Conservation (phyloP, 1,140 invertebrate species). For the Lutraria rhynchaena region DNA sequence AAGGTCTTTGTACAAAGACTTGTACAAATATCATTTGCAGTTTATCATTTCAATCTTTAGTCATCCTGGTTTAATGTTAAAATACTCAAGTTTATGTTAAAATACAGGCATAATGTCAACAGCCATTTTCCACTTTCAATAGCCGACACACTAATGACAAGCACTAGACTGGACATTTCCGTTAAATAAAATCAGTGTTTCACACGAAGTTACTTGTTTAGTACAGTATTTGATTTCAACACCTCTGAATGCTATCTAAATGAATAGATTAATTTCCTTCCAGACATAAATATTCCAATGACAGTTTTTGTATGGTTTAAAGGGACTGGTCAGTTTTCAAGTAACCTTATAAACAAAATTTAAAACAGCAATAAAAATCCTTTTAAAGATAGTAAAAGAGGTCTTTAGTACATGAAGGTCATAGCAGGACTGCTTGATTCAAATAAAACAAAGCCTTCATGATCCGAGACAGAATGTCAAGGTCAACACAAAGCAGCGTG, state of each 20-base stretch:
- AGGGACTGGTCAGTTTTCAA: too few species aligned
- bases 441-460: too few species aligned
- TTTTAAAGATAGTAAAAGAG: too few species aligned
- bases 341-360: too few species aligned
- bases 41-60: constrained; percentile 32
- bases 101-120: constrained; percentile 27
- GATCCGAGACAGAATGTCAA: too few species aligned
- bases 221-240: constrained; percentile 19
- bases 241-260: neutral
- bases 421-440: too few species aligned
- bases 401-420: too few species aligned
- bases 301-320: too few species aligned
- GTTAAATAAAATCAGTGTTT: constrained; percentile 12
- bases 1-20: constrained; percentile 24
- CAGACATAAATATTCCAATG: too few species aligned
- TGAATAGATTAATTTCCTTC: too few species aligned
- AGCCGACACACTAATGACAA: constrained; percentile 28
- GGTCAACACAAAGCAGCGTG: too few species aligned
- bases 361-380: too few species aligned
- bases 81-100: constrained; percentile 45
- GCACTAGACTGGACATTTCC: constrained; percentile 14
- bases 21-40: constrained; percentile 45
- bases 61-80: constrained; percentile 42
- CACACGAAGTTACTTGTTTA: neutral
- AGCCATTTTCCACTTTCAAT: constrained; percentile 10